phyloP scores from a whole-genome alignment of 2,888 invertebrate genomes.

The Phengaris arion region DNA sequence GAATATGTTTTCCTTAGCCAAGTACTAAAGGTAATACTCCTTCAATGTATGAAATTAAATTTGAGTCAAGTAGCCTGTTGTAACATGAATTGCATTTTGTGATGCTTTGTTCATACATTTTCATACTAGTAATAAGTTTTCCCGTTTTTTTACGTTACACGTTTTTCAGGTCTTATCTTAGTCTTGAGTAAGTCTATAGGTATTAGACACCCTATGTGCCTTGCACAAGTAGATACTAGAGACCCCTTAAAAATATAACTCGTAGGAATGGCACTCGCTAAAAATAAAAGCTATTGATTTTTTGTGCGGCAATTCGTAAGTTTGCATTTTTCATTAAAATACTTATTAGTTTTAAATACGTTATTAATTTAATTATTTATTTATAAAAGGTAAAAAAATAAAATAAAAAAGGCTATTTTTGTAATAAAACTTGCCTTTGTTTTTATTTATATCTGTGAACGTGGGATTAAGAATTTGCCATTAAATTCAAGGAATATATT shows the following conservation, averaged over 20 bases:
- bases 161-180: background rate
- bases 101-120: background rate
- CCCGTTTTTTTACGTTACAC: background rate
- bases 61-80: background rate
- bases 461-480: slow-evolving; percentile 5
- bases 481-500: background rate
- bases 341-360: background rate
- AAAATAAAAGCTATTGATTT: background rate
- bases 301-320: background rate
- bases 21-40: too few species aligned
- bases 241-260: background rate
- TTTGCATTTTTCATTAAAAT: background rate
- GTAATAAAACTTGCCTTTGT: background rate
- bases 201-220: background rate
- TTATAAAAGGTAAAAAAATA: background rate
- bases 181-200: background rate
- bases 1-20: too few species aligned
- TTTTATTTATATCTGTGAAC: background rate
- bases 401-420: background rate
- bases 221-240: background rate
- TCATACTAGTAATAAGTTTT: background rate
- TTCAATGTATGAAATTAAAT: too few species aligned
- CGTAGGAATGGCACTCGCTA: slow-evolving; percentile 10
- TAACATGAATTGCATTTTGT: background rate
- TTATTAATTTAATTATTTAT: too few species aligned